Conservation (phyloP, 2,113 vertebrate genomes). For the Turdus rufiventris region DNA sequence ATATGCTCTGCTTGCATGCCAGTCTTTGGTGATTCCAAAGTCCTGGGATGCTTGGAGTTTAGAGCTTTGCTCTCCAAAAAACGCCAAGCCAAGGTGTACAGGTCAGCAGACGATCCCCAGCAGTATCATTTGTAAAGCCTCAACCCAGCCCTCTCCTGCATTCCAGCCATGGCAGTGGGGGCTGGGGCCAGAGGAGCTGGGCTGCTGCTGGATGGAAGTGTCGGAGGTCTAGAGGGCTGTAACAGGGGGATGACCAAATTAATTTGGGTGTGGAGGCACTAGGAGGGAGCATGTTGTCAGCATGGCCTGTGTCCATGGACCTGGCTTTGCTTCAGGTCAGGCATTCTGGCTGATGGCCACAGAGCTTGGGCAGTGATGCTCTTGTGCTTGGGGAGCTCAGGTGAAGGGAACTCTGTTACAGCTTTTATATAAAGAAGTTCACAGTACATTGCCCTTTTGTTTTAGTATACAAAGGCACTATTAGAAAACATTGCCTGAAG, state of each 20-base stretch:
- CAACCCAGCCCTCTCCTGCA: neutral
- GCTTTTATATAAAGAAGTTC: neutral
- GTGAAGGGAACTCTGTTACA: neutral
- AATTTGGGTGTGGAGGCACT: neutral
- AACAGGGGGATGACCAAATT: no score
- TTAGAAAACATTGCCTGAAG: neutral
- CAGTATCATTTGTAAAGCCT: neutral
- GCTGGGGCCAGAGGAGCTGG: fast-evolving
- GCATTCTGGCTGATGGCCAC: neutral
- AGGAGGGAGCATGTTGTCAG: neutral
- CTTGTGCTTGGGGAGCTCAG: neutral
- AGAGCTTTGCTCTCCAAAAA: neutral
- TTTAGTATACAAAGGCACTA: neutral
- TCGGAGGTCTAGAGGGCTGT: neutral
- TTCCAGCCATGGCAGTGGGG: fast-evolving
- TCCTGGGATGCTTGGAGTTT: fast-evolving
- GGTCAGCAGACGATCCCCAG: neutral
- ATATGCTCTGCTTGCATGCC: neutral
- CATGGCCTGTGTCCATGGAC: no score
- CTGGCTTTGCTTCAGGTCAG: neutral
- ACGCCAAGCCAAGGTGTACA: neutral
- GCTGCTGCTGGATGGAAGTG: neutral
- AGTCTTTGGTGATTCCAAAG: neutral
- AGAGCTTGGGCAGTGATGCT: neutral
- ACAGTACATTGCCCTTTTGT: neutral